Percentiles rank a stretch among this genome's conserved stretches.
Conservation (phyloP, 30 jellyfish, hydroid and myxozoan species). For the Turritopsis dohrnii region DNA sequence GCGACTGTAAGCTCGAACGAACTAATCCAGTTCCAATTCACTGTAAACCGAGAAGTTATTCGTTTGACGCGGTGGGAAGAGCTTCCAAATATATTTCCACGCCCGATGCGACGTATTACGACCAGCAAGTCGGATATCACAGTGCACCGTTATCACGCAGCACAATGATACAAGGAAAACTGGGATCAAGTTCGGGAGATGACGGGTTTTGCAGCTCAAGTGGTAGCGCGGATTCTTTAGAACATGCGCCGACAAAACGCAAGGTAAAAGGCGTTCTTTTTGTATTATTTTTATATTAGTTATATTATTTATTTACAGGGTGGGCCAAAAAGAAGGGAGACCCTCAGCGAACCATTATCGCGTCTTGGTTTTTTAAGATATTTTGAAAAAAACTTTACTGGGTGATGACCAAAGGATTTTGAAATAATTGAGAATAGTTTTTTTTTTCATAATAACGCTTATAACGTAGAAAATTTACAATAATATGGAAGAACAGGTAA, state of each 20-base stretch:
- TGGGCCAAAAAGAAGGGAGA: too few relatives aligned
- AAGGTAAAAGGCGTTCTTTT: not conserved
- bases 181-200: constrained; percentile 11
- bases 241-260: constrained; percentile 9
- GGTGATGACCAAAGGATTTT: too few relatives aligned
- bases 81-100: not conserved
- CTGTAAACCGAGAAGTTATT: constrained; percentile 13
- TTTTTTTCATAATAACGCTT: too few relatives aligned
- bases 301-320: too few relatives aligned
- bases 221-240: constrained; percentile 20
- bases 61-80: constrained; percentile 28
- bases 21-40: constrained; percentile 2
- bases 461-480: too few relatives aligned
- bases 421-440: too few relatives aligned
- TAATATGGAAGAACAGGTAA: too few relatives aligned
- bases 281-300: too few relatives aligned
- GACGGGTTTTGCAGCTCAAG: constrained; percentile 16
- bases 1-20: not conserved
- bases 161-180: not conserved
- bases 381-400: too few relatives aligned
- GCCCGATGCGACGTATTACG: not conserved
- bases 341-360: too few relatives aligned
- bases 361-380: too few relatives aligned
- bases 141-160: constrained; percentile 3
- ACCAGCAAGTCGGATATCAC: not conserved